Evolutionary conservation across 1,140 invertebrate species (phyloP).

Genomic region (Habropoda laboriosa): DNA sequence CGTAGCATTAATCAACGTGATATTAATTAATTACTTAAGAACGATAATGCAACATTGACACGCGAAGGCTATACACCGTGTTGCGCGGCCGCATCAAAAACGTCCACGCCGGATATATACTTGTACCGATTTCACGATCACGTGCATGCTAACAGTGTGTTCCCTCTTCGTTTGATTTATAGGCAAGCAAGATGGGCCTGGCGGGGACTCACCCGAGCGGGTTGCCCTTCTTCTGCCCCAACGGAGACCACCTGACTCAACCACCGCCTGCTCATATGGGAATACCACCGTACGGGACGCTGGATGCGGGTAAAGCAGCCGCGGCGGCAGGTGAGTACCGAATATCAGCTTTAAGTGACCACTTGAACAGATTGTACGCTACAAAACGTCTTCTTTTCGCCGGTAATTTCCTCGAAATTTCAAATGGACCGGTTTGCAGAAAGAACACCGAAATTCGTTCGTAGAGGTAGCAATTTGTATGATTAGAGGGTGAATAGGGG

Average conservation of each 20-base stretch:
- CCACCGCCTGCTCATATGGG: slow-evolving; percentile 98
- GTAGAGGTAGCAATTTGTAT: too few relatives aligned
- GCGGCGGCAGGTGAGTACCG: slow-evolving; percentile 83
- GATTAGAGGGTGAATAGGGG: too few relatives aligned
- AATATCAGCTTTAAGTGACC: slow-evolving; percentile 35
- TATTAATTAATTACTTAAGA: slow-evolving; percentile 46
- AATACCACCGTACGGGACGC: slow-evolving; percentile 93
- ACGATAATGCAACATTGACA: slow-evolving; percentile 34
- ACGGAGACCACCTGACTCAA: slow-evolving; percentile 90
- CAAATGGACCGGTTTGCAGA: too few relatives aligned
- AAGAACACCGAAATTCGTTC: too few relatives aligned
- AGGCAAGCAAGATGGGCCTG: slow-evolving; percentile 95
- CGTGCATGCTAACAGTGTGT: slow-evolving; percentile 52
- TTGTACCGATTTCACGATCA: neutral
- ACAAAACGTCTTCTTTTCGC: slow-evolving; percentile 79
- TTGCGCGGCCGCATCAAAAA: neutral
- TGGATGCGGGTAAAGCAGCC: slow-evolving; percentile 88
- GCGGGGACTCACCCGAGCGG: slow-evolving; percentile 85
- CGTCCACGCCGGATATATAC: too few relatives aligned
- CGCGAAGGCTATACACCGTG: neutral
- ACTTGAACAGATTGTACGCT: slow-evolving; percentile 44
- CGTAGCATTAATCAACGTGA: slow-evolving; percentile 37
- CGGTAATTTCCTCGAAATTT: too few relatives aligned
- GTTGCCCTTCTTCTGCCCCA: slow-evolving; percentile 94
- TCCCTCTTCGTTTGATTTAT: slow-evolving; percentile 84